Percentiles rank a stretch among this genome's conserved stretches.
phyloP scores from a whole-genome alignment of 2,113 vertebrate genomes.

The Orthonyx spaldingii region DNA sequence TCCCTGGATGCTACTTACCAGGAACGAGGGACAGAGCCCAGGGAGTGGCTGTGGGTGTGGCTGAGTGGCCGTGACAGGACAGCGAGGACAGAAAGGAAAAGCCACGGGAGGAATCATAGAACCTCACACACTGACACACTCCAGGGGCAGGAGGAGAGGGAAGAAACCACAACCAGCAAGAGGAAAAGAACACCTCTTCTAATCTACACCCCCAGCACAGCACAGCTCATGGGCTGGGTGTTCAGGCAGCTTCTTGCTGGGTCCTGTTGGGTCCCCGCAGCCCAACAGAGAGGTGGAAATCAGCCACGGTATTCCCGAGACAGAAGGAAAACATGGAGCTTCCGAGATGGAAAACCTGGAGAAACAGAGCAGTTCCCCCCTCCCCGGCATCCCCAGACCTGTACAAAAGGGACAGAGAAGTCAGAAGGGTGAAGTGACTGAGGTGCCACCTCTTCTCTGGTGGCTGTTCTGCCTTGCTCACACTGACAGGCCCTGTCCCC shows the following conservation, averaged over 20 bases:
- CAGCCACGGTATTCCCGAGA: not conserved
- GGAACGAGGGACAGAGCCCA: not conserved
- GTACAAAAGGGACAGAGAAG: constrained; percentile 48
- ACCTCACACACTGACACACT: constrained; percentile 25
- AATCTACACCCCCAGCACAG: not conserved
- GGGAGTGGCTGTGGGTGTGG: not conserved
- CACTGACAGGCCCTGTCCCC: not conserved
- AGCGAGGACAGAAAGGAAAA: not conserved
- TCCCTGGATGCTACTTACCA: not conserved
- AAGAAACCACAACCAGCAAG: constrained; percentile 21
- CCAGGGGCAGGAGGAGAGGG: not conserved
- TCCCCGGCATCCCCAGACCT: not conserved
- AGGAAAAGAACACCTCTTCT: not conserved
- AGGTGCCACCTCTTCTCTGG: not conserved
- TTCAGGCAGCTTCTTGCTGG: constrained; percentile 31
- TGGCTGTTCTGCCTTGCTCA: not conserved
- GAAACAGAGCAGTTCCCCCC: not conserved
- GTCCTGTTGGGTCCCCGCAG: not conserved
- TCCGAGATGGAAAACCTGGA: constrained; percentile 8
- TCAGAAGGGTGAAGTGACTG: not conserved
- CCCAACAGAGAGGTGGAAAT: not conserved
- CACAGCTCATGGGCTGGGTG: not conserved
- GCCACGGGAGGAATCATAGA: not conserved
- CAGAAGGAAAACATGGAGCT: constrained; percentile 3
- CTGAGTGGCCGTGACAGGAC: not conserved